A percentile compares a stretch with the other conserved stretches of the same genome.
Evolutionary conservation across 2,113 vertebrate genomes (phyloP).

Genomic region (Balaeniceps rex): DNA sequence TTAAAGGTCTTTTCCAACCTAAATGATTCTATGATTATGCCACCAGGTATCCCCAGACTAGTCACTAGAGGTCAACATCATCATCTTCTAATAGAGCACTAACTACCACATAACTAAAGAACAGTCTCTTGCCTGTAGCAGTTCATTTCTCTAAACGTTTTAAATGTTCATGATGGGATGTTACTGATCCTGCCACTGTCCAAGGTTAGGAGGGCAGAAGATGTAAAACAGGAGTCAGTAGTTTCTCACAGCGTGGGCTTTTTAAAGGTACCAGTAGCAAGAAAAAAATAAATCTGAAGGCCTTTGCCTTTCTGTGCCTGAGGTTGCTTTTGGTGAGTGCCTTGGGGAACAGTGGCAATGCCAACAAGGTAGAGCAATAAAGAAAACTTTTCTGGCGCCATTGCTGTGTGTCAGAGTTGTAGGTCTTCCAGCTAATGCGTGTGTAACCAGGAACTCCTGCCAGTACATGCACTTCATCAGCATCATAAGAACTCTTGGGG

Average conservation of each 20-base stretch:
- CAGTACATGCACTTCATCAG: background rate
- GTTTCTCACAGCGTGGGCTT: background rate
- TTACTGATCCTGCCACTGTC: background rate
- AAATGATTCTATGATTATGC: background rate
- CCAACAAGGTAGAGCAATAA: background rate
- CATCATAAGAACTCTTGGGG: background rate
- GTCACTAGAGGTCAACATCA: constrained; percentile 54
- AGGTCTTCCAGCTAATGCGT: background rate
- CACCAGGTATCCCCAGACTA: background rate
- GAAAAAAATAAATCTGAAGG: background rate
- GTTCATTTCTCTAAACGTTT: background rate
- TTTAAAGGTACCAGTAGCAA: background rate
- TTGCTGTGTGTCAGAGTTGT: background rate
- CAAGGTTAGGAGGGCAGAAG: background rate
- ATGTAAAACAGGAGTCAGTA: background rate
- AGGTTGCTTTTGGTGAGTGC: background rate
- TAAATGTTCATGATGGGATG: background rate
- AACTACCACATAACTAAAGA: background rate
- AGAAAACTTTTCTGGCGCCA: background rate
- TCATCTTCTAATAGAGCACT: background rate
- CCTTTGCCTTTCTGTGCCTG: background rate
- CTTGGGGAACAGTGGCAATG: background rate
- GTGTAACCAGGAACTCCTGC: background rate
- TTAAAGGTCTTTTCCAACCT: too few relatives aligned
- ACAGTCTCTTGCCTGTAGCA: background rate